A percentile compares a stretch with the other conserved stretches of the same genome.
phyloP scores from a whole-genome alignment of 2,888 invertebrate genomes.

The Pristionchus entomophagus region DNA sequence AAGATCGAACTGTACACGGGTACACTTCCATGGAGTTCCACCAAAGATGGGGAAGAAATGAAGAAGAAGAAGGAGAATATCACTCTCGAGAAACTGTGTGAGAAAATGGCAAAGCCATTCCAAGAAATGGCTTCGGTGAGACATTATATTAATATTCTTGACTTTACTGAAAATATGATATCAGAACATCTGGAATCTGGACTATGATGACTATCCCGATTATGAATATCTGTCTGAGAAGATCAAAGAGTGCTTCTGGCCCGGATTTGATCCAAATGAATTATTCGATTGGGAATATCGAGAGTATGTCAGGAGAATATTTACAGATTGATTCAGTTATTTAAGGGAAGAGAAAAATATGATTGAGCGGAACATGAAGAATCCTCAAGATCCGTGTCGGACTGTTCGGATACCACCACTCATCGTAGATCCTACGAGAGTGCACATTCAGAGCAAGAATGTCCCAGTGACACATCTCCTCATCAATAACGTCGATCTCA shows the following conservation, averaged over 20 bases:
- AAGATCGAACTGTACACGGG: constrained; percentile 29
- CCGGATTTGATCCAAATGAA: constrained; percentile 3
- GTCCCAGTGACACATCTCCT: background rate
- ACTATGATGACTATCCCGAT: constrained; percentile 42
- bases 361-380: constrained; percentile 19
- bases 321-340: background rate
- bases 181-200: constrained; percentile 29
- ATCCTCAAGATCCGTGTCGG: constrained; percentile 26
- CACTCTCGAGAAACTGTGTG: constrained; percentile 2
- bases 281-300: constrained; percentile 41
- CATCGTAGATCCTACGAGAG: constrained; percentile 12
- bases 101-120: constrained; percentile 44
- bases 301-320: background rate
- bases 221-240: background rate
- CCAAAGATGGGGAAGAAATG: background rate
- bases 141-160: too few species aligned
- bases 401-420: constrained; percentile 12
- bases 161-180: background rate
- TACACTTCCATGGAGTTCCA: background rate
- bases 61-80: constrained; percentile 1
- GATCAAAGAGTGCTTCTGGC: background rate
- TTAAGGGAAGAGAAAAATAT: background rate
- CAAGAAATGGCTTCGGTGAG: background rate
- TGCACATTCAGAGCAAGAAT: background rate
- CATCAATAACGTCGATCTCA: constrained; percentile 26